Evolutionary conservation across 2,797 vertebrate species (phyloP).

Genomic region (Hybognathus amarus): DNA sequence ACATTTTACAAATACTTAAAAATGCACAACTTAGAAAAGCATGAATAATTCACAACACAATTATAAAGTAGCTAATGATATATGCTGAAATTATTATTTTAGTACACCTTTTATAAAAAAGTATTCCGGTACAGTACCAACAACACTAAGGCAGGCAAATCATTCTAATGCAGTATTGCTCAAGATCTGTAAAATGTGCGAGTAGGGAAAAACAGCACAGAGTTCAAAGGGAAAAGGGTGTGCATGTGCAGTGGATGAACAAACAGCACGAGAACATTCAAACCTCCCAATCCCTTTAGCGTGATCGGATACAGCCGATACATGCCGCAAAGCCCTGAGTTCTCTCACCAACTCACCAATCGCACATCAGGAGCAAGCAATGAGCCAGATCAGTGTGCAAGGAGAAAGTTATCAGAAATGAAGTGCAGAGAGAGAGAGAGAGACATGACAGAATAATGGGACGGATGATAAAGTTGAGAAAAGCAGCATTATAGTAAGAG

Average conservation of each 20-base stretch:
- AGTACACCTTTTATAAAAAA: conserved; percentile 1
- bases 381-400: conserved; percentile 85
- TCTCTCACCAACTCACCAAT: conserved; percentile 89
- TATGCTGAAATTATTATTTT: neutral
- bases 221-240: conserved; percentile 3
- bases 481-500: neutral
- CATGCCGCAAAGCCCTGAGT: conserved; percentile 69
- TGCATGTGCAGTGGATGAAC: neutral
- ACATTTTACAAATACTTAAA: neutral
- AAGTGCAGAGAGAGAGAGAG: conserved; percentile 19
- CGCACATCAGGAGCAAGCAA: conserved; percentile 92
- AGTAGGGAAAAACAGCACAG: conserved; percentile 2
- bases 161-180: conserved; percentile 15
- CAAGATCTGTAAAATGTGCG: neutral
- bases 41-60: neutral
- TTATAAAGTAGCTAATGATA: neutral
- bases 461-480: conserved; percentile 9
- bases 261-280: conserved; percentile 2
- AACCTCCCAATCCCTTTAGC: neutral
- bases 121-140: neutral
- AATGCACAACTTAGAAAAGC: neutral
- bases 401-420: conserved; percentile 33
- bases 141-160: conserved; percentile 10
- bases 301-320: neutral
- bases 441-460: conserved; percentile 25